Base-by-base conservation (phyloP, 2,797 vertebrate species). In the Ptychobarbus kaznakovi region DNA sequence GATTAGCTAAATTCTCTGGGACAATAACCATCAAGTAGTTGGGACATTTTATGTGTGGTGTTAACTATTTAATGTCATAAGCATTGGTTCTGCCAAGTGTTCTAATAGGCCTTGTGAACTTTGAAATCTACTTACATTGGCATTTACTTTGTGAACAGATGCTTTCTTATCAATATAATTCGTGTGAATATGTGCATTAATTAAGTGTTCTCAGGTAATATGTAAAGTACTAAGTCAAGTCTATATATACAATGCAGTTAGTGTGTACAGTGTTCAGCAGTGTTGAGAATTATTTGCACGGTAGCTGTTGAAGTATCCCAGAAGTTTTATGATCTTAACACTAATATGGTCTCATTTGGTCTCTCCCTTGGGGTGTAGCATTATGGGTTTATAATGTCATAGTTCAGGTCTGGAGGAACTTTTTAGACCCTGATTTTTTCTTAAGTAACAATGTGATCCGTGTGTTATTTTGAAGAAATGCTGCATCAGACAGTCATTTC, bases 381-480 rank as follows among this genome's bases (percentile, higher is more conserved):
- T 82, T 22, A 46, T 28, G 42, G 32, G 18, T 82, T 82, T 58
- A 40, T 75, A 51, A 83, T 66, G 73, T 76, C 15, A 40, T 25
- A 53, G 32, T 46, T 51, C 44, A 25, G 46, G 22, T 53, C 76
- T 76, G 7, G 51, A 18, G 42, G 6, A 77, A 68, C 44, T 9
- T 76, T 53, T 68, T 49, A 53, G n/a, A 32, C 16, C 40, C 4
- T 56, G 18, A 76, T 40, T 79, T 15, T 11, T 38, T 28, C 42
- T n/a, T 65, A 8, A 80, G 18, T 25, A 66, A 22, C 53, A 35
- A 35, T 18, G 38, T 51, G 44, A 51, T 68, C 3, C 18, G 0
- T 68, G 28, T 80, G 28, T 68, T 49, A 32, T 80, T 35, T 68
- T 42, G 35, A 40, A 78, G 38, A 44, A 15, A 25, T 12, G 56